Base-by-base conservation (phyloP, 2,888 invertebrate genomes). In the Hirudinaria manillensis region DNA sequence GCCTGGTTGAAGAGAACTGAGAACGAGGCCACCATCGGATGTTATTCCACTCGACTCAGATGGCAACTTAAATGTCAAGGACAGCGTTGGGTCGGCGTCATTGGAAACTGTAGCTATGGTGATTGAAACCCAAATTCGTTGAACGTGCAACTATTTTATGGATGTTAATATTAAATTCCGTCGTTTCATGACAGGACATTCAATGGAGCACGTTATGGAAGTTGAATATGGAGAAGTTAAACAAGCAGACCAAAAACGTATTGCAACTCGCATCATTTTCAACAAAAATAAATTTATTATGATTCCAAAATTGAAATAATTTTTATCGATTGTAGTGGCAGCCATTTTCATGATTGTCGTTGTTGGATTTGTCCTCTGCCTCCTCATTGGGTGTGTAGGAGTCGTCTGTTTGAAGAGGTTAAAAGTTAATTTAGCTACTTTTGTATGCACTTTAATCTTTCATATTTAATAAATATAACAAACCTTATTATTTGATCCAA, bases 1-100 rank as follows among this genome's bases (percentile, higher is more conserved):
- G 73, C 73, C 61, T 73, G 61, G 65, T 34, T 61, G 36, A 73
- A 73, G 38, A 56, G 76, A 32, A 56, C 76, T 21, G 74, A 72
- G 65, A 71, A 75, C 56, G 73, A 73, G 65, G 77, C 77, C 51
- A 66, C 66, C n/a, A 76, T 77, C 16, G 75, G 77, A 24, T 77
- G 77, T 61, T 70, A 76, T 66, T 51, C 73, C 32, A 71, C 66
- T 53, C 72, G 70, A 34, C 56, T 76, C 36, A 71, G 74, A 55
- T 77, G 77, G 77, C 74, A 72, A 19, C 66, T 77, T 24, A 66
- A 70, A 51, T 77, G 77, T 53, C 72, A 74, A 7, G 75, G 73
- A 34, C 74, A 76, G 71, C 68, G 71, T 65, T 77, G 77, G 77
- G 72, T 71, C n/a, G 77, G 77, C 16, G 74, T 74, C 73, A 53